Evolutionary conservation across 2,113 vertebrate species (phyloP).

Genomic region (Microcebus tavaratra): DNA sequence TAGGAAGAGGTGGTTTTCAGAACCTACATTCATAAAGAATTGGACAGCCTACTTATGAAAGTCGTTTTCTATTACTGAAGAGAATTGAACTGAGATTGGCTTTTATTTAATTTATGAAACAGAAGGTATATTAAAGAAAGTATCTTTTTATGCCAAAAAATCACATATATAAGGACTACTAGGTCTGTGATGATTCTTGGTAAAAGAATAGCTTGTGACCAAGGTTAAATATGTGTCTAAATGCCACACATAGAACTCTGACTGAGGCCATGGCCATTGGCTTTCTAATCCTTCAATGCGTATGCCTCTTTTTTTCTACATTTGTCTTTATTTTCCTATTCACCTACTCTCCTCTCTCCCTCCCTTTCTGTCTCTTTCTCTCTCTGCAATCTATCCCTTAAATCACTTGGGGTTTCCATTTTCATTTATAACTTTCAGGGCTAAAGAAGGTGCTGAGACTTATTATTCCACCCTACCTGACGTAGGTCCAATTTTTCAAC

Average conservation of each 20-base stretch:
- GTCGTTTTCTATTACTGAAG: neutral
- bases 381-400: neutral
- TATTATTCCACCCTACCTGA: neutral
- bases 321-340: neutral
- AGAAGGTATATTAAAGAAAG: neutral
- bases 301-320: neutral
- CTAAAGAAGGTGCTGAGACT: neutral
- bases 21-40: neutral
- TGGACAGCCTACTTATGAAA: neutral
- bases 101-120: neutral
- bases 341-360: too few relatives aligned
- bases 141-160: neutral
- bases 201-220: neutral
- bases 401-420: neutral
- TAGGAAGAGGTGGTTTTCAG: neutral
- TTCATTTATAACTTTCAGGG: neutral
- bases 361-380: neutral
- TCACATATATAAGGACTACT: neutral
- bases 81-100: neutral
- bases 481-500: neutral
- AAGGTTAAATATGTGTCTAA: neutral
- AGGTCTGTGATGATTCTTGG: neutral
- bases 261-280: neutral
- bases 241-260: neutral
- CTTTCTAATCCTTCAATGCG: neutral